phyloP scores from a whole-genome alignment of 1,140 invertebrate genomes.

The Drosophila tristis region DNA sequence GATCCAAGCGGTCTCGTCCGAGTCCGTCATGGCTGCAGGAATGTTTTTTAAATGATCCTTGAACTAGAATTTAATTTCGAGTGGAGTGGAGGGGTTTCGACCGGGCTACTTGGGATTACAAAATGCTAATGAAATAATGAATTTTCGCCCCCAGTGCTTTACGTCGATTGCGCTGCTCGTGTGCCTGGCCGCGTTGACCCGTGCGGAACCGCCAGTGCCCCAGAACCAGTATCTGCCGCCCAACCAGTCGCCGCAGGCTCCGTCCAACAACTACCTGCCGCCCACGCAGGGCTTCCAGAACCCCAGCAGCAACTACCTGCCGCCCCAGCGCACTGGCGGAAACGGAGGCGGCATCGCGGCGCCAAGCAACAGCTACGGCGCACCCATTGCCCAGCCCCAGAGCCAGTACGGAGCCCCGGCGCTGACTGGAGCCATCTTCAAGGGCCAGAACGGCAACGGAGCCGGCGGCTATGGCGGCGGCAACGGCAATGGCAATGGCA shows the following conservation, averaged over 20 bases:
- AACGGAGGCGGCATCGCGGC: conserved; percentile 38
- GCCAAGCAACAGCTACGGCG: conserved; percentile 84
- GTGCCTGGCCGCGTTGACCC: conserved; percentile 73
- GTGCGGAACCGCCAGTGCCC: conserved; percentile 84
- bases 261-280: conserved; percentile 78
- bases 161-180: conserved; percentile 79
- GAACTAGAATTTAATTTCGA: neutral
- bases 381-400: conserved; percentile 77
- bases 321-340: conserved; percentile 67
- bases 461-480: conserved; percentile 55
- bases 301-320: conserved; percentile 76
- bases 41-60: neutral
- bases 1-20: conserved; percentile 70
- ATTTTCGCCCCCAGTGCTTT: conserved; percentile 70
- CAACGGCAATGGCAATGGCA: conserved; percentile 42
- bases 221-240: conserved; percentile 86
- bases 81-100: neutral
- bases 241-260: conserved; percentile 81
- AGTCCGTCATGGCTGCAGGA: conserved; percentile 51
- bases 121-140: too few species aligned
- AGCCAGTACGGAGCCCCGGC: conserved; percentile 84
- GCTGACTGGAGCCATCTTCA: conserved; percentile 84
- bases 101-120: neutral
- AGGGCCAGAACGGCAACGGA: conserved; percentile 73
- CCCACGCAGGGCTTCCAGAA: conserved; percentile 74